phyloP scores from a whole-genome alignment of 2,113 vertebrate genomes.

The Ptyas mucosa region DNA sequence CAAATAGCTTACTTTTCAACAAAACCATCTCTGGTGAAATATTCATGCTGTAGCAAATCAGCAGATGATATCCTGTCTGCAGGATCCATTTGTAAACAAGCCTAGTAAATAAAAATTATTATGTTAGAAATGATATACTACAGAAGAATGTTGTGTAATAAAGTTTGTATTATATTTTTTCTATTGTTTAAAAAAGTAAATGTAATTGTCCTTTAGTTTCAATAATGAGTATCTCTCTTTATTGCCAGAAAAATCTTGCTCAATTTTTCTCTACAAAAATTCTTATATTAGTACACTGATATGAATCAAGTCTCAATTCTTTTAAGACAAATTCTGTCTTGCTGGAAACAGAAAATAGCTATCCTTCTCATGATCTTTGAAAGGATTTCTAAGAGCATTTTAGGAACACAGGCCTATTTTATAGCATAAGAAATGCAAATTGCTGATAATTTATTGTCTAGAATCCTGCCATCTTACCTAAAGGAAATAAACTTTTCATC shows the following conservation, averaged over 20 bases:
- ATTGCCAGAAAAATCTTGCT: not conserved
- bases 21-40: conserved; percentile 71
- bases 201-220: not conserved
- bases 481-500: not conserved
- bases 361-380: not conserved
- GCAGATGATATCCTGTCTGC: conserved; percentile 60
- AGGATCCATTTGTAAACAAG: conserved; percentile 72
- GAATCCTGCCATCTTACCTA: not conserved
- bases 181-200: not conserved
- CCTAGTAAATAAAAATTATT: conserved; percentile 41
- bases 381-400: not conserved
- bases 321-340: not conserved
- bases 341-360: not conserved
- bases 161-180: not conserved
- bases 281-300: not conserved
- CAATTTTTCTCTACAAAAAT: not conserved
- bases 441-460: not conserved
- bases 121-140: conserved; percentile 3
- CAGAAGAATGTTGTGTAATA: not conserved
- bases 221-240: not conserved
- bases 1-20: conserved; percentile 63
- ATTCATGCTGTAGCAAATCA: conserved; percentile 62
- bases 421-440: not conserved
- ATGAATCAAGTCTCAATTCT: not conserved
- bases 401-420: not conserved